Base-by-base conservation (phyloP, 2,113 vertebrate species). In the Corythornis vintsioides region DNA sequence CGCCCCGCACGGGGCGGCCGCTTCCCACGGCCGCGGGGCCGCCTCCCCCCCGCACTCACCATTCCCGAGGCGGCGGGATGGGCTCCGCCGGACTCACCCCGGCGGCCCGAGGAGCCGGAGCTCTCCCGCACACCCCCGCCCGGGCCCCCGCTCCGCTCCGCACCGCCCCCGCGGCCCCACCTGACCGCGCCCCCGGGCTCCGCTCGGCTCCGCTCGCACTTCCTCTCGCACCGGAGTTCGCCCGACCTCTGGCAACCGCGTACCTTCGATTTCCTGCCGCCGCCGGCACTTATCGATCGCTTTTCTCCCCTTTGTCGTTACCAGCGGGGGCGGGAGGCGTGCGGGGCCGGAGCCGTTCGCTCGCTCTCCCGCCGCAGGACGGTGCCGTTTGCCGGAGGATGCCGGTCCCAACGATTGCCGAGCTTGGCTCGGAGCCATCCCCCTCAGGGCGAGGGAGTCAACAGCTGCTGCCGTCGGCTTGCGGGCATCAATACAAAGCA, bases 71-170 rank as follows among this genome's bases (percentile, higher is more conserved):
- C 83, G 64, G 40, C 50, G 77, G 83, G 70, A 38, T 70, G 21
- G 61, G 61, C 76, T 64, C 64, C 50, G 50, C 77, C 47, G 66
- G 89, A 89, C 92, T 50, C 85, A 21, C 92, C 65, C n/a, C 52
- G 89, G 91, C 97, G 95, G 94, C 98, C 98, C 98, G 98, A 98
- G 87, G 56, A 75, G 93, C 67, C 75, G 50, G 48, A 67, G 56
- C 83, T 83, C 90, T 89, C 97, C 97, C 95, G 94, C 38, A 38
- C 38, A 38, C 98, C 97, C 95, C 93, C 96, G 73, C 78, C 91
- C 90, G 57, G 57, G 19, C 31, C 57, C 57, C 69, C 18, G 57
- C 57, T 15, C 56, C 33, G 33, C 59, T 33, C 70, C 77, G 84
- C 47, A 2, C 83, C 83, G 64, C 80, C 75, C 83, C 79, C 91